Percentiles rank a stretch among this genome's conserved stretches.
Conservation (phyloP, 2,888 invertebrate genomes). For the Drosophila eohydei region DNA sequence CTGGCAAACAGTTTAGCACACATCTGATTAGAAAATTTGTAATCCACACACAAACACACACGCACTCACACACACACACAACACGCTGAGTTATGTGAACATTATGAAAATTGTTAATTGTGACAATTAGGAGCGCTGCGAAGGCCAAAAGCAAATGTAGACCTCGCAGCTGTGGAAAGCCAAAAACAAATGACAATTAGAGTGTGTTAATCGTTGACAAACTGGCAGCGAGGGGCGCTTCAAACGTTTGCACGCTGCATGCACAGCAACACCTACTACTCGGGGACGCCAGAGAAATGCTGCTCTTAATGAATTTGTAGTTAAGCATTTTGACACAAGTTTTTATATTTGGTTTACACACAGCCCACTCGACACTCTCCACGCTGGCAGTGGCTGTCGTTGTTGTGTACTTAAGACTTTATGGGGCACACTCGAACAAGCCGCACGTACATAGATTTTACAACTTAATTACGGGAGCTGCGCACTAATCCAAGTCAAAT, state of each 20-base stretch:
- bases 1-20: conserved; percentile 34
- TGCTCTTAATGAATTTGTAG: conserved; percentile 57
- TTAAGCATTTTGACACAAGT: conserved; percentile 46
- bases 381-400: conserved; percentile 22
- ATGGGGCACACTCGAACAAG: conserved; percentile 45
- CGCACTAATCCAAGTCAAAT: conserved; percentile 68
- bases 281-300: not conserved
- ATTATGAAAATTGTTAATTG: conserved; percentile 44
- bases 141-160: conserved; percentile 20
- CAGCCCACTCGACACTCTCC: not conserved
- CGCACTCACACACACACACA: not conserved
- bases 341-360: conserved; percentile 8
- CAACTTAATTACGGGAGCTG: conserved; percentile 69
- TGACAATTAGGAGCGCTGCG: conserved; percentile 13
- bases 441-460: conserved; percentile 68
- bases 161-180: conserved; percentile 27
- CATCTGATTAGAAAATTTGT: conserved; percentile 28
- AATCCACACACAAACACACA: conserved; percentile 9
- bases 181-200: conserved; percentile 74
- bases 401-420: conserved; percentile 72
- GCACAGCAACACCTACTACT: conserved; percentile 41
- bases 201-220: conserved; percentile 71
- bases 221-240: conserved; percentile 22
- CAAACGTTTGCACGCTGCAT: conserved; percentile 44
- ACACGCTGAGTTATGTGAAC: conserved; percentile 31